Conservation (phyloP, 1,140 invertebrate species). For the Apolygus lucorum region DNA sequence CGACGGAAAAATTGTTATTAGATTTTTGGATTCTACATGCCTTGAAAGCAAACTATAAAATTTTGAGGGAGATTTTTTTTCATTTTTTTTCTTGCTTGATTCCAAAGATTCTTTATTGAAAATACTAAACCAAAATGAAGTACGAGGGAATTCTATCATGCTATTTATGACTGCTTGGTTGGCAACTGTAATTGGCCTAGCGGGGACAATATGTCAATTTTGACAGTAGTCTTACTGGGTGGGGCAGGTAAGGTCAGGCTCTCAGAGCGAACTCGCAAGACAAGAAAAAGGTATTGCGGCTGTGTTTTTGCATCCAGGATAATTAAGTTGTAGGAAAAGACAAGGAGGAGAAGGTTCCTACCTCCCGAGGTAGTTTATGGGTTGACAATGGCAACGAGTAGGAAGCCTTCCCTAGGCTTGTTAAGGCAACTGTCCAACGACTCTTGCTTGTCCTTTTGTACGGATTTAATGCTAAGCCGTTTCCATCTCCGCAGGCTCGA, state of each 20-base stretch:
- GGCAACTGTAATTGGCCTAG: background rate
- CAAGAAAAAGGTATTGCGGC: background rate
- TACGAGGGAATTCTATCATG: too few relatives aligned
- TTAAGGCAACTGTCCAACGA: background rate
- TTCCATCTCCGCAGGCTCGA: background rate
- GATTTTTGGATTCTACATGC: too few relatives aligned
- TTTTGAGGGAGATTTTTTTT: too few relatives aligned
- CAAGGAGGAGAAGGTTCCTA: background rate
- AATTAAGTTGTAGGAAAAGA: background rate
- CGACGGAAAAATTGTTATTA: too few relatives aligned
- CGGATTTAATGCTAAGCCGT: background rate
- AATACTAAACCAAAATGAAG: too few relatives aligned
- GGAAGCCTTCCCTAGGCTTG: background rate
- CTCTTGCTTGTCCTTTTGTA: background rate
- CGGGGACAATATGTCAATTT: background rate
- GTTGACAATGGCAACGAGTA: background rate
- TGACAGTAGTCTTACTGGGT: background rate
- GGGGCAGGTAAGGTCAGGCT: background rate
- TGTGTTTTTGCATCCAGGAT: background rate
- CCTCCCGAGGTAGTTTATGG: background rate
- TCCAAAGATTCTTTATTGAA: too few relatives aligned
- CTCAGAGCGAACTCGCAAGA: background rate
- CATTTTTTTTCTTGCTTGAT: too few relatives aligned
- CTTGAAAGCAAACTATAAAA: too few relatives aligned
- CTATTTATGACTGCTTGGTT: too few relatives aligned